These are phyloP conservation scores for Rhadina sibilatrix DNA, from an alignment of 2,113 vertebrate species.

Conservation along the genomic window DNA sequence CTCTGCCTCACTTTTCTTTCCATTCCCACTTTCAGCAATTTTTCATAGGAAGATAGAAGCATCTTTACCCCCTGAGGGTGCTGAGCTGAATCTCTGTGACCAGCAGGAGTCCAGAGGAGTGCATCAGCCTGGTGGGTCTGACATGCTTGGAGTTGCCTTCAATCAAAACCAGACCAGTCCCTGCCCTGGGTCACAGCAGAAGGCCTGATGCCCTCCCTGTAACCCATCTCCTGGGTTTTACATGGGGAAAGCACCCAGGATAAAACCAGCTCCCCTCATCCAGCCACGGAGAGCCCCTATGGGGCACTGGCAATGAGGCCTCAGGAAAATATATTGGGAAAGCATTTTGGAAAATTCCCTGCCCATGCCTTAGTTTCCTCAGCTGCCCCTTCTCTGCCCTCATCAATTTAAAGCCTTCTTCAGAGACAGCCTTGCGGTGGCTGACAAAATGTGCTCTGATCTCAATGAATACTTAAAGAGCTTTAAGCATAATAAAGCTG, in stretches of 20 bases:
- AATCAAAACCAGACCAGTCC: background rate
- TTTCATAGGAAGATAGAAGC: background rate
- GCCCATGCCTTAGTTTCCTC: background rate
- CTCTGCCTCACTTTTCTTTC: background rate
- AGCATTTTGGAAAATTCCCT: background rate
- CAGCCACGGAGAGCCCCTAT: fast-evolving
- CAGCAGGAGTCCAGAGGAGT: fast-evolving
- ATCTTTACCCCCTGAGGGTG: background rate
- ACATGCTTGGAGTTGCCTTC: background rate
- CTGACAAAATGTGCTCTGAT: background rate
- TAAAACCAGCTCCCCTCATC: background rate
- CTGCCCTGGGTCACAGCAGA: background rate
- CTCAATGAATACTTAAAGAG: background rate
- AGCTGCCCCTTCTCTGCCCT: background rate
- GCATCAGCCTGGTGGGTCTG: background rate
- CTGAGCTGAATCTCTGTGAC: background rate
- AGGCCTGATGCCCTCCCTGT: background rate
- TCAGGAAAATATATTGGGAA: fast-evolving
- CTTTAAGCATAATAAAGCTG: background rate
- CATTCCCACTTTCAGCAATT: background rate
- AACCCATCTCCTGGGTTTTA: background rate
- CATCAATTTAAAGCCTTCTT: background rate
- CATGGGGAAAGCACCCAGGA: fast-evolving
- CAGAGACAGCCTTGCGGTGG: background rate
- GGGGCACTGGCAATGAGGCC: background rate